These are phyloP conservation scores for Lates japonicus DNA, from an alignment of 2,797 vertebrate genomes.

Conservation along the genomic window DNA sequence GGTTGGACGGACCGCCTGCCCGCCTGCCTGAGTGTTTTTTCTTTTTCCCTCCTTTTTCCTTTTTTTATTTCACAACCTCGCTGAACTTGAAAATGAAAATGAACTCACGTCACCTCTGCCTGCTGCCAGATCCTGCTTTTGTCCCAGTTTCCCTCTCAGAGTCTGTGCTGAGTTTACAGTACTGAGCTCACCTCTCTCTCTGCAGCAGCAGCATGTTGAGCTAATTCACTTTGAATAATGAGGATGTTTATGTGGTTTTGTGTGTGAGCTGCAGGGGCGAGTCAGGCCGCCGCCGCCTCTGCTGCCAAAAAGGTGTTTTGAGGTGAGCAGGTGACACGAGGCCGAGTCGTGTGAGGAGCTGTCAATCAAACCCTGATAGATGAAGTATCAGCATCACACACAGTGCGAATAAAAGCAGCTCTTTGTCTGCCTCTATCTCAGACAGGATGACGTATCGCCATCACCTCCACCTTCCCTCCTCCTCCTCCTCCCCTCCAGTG, in stretches of 20 bases:
- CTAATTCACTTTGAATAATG: constrained; percentile 15
- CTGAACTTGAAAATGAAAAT: constrained; percentile 69
- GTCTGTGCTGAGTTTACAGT: constrained; percentile 18
- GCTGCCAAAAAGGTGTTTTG: background rate
- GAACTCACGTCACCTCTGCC: constrained; percentile 69
- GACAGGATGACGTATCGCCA: constrained; percentile 44
- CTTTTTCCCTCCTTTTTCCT: background rate
- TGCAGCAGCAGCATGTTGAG: constrained; percentile 15
- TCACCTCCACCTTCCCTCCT: constrained; percentile 12
- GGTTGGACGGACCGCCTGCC: background rate
- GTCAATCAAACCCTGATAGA: constrained; percentile 21
- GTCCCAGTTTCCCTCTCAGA: constrained; percentile 32
- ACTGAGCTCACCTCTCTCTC: constrained; percentile 13
- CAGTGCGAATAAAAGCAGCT: constrained; percentile 30
- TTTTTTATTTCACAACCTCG: constrained; percentile 63
- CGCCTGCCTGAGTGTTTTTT: constrained; percentile 31
- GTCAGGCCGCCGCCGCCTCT: background rate
- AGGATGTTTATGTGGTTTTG: constrained; percentile 6
- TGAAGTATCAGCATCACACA: constrained; percentile 25
- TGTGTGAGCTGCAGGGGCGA: background rate
- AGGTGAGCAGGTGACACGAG: constrained; percentile 21
- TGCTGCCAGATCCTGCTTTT: constrained; percentile 56
- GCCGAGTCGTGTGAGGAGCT: constrained; percentile 2
- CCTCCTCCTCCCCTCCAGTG: background rate
- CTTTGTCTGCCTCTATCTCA: constrained; percentile 74